phyloP scores from a whole-genome alignment of 2,888 invertebrate species.

The Sericinus montela region DNA sequence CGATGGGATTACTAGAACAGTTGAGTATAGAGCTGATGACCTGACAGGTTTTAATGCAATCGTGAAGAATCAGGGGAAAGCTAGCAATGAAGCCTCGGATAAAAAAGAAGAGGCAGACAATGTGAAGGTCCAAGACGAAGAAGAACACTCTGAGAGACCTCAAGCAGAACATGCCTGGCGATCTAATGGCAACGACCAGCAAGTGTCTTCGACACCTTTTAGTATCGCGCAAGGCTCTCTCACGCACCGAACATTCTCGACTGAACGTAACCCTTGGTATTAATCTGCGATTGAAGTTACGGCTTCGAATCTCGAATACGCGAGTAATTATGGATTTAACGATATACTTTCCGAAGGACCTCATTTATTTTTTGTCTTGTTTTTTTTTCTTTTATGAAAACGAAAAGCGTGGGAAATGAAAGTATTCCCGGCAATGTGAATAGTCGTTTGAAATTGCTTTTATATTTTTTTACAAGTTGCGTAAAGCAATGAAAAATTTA shows the following conservation, averaged over 20 bases:
- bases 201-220: slow-evolving; percentile 1
- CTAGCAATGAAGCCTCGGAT: not conserved
- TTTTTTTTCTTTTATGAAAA: no score
- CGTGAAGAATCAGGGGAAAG: slow-evolving; percentile 49
- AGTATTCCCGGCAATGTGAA: no score
- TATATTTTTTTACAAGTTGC: no score
- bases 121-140: not conserved
- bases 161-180: slow-evolving; percentile 6
- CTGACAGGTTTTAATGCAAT: slow-evolving; percentile 75
- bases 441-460: no score
- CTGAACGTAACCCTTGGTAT: slow-evolving; percentile 5
- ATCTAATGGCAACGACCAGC: not conserved
- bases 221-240: slow-evolving; percentile 5
- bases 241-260: slow-evolving; percentile 6
- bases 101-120: slow-evolving; percentile 1
- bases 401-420: no score
- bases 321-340: not conserved
- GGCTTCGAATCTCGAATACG: not conserved
- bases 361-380: no score
- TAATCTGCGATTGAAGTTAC: not conserved
- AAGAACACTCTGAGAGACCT: not conserved
- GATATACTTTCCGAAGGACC: not conserved
- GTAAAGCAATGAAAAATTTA: no score
- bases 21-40: slow-evolving; percentile 77
- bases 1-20: slow-evolving; percentile 74